A percentile compares a stretch with the other conserved stretches of the same genome.
Conservation (phyloP, 2,888 invertebrate genomes). For the Pachydiplax longipennis region DNA sequence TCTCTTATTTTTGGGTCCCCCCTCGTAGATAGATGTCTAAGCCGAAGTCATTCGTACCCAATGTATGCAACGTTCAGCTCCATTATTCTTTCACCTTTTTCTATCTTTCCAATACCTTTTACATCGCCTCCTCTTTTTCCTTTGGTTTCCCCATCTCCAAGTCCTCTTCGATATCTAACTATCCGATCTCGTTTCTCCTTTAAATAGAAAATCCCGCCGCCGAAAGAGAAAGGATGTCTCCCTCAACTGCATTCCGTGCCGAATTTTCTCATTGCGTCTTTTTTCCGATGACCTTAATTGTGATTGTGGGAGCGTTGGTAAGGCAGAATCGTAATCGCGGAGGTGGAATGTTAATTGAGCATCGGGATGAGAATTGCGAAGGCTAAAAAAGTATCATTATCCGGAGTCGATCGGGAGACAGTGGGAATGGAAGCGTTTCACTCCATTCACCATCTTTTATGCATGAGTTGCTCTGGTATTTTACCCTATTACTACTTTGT, state of each 20-base stretch:
- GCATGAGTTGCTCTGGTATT: background rate
- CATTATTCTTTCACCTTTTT: no score
- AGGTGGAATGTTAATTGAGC: background rate
- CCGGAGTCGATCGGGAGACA: background rate
- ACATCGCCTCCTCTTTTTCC: background rate
- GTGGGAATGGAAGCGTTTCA: background rate
- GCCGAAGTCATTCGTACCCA: no score
- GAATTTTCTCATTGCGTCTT: background rate
- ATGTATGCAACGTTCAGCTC: no score
- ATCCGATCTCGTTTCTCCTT: background rate
- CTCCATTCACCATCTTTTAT: background rate
- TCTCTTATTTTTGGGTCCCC: no score
- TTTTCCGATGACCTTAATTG: background rate
- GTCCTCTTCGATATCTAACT: background rate
- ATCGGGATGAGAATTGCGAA: background rate
- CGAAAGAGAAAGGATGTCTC: background rate
- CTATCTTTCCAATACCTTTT: no score
- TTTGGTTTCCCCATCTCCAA: background rate
- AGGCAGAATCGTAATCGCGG: background rate
- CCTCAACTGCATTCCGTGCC: background rate
- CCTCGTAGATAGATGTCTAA: no score
- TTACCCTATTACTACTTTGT: background rate
- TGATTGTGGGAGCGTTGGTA: background rate
- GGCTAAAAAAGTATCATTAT: background rate
- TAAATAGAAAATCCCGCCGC: background rate